Evolutionary conservation across 2,888 invertebrate genomes (phyloP).

Genomic region (Eilema caniola): DNA sequence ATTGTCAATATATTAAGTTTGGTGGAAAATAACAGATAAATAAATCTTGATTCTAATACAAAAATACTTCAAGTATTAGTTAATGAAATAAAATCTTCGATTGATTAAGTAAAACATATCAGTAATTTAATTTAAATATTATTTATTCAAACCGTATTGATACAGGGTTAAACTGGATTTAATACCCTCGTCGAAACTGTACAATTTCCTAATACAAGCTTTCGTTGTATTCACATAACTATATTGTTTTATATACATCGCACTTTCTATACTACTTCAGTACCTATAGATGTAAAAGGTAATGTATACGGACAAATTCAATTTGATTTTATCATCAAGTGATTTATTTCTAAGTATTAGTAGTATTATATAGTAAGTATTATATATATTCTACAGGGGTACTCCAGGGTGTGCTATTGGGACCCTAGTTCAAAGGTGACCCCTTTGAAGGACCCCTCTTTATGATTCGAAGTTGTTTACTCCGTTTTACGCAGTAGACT

Average conservation of each 20-base stretch:
- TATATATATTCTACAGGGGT: too few relatives aligned
- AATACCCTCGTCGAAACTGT: constrained; percentile 64
- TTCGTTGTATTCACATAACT: neutral
- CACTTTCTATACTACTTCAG: neutral
- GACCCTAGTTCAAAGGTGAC: constrained; percentile 69
- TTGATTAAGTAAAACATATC: too few relatives aligned
- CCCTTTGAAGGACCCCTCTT: constrained; percentile 74
- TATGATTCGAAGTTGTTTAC: constrained; percentile 70
- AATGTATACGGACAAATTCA: neutral
- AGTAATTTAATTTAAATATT: constrained; percentile 28
- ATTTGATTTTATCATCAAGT: neutral
- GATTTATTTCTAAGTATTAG: neutral
- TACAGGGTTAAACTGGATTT: constrained; percentile 72
- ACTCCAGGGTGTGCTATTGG: constrained; percentile 60
- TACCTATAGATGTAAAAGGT: neutral
- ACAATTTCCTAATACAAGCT: constrained; percentile 11
- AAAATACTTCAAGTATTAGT: too few relatives aligned
- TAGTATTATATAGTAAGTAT: too few relatives aligned
- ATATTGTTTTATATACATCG: neutral
- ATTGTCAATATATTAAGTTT: too few relatives aligned
- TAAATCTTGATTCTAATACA: too few relatives aligned
- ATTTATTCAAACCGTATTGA: constrained; percentile 61
- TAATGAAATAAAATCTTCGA: too few relatives aligned
- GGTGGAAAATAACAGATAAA: too few relatives aligned
- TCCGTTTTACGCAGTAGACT: constrained; percentile 56